phyloP scores from a whole-genome alignment of 2,888 invertebrate genomes.

The Eucera pruinosa region DNA sequence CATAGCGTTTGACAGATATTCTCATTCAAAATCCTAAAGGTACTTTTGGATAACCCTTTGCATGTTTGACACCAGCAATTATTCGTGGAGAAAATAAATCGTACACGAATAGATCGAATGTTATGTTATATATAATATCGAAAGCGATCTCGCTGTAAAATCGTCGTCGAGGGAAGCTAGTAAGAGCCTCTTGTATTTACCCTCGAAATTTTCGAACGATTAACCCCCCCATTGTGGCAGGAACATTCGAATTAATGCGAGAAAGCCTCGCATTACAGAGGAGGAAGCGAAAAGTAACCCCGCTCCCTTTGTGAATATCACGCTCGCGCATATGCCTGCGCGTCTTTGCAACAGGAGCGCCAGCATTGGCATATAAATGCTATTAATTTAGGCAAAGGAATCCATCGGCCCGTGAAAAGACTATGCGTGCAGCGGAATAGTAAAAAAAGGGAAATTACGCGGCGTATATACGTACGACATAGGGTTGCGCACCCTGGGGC shows the following conservation, averaged over 20 bases:
- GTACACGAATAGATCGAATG: not conserved
- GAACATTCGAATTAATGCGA: conserved; percentile 59
- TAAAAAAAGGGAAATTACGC: conserved; percentile 69
- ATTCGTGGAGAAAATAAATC: not conserved
- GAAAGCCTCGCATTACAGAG: conserved; percentile 28
- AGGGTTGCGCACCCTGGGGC: conserved; percentile 77
- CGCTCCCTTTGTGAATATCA: conserved; percentile 32
- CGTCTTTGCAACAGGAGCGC: conserved; percentile 61
- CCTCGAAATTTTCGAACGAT: conserved; percentile 62
- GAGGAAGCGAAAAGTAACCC: conserved; percentile 4
- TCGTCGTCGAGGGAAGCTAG: too few species aligned
- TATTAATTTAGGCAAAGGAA: conserved; percentile 82
- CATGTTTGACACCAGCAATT: too few species aligned
- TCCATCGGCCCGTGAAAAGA: conserved; percentile 81
- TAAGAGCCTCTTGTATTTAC: conserved; percentile 51
- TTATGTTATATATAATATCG: too few species aligned
- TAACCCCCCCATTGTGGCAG: conserved; percentile 48
- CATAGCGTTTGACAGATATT: too few species aligned
- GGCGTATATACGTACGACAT: conserved; percentile 68
- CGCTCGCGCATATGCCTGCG: conserved; percentile 74
- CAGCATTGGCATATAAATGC: conserved; percentile 77
- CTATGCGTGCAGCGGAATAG: conserved; percentile 46
- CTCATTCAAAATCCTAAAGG: too few species aligned
- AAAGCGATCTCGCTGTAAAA: not conserved
- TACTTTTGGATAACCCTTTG: too few species aligned